Evolutionary conservation across 2,113 vertebrate genomes (phyloP).

Genomic region (Amazona vittata): DNA sequence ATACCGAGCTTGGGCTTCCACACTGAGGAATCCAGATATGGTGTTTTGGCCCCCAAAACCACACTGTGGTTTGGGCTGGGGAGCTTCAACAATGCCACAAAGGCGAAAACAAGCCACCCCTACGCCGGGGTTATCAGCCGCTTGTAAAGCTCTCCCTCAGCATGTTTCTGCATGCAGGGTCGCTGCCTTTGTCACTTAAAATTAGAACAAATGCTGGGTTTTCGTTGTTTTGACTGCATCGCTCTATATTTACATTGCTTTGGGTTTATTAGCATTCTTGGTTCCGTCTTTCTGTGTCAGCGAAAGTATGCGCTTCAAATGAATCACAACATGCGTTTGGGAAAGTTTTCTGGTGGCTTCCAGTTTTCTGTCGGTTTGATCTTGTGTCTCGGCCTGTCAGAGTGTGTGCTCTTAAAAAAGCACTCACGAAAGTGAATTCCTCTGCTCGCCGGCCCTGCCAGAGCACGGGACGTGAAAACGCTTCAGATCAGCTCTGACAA

Average conservation of each 20-base stretch:
- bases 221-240: background rate
- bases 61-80: background rate
- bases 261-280: constrained; percentile 7
- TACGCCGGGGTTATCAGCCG: accelerated
- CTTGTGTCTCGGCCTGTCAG: background rate
- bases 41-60: background rate
- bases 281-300: background rate
- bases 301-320: background rate
- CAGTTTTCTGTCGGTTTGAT: background rate
- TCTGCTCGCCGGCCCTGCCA: background rate
- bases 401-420: background rate
- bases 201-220: background rate
- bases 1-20: accelerated
- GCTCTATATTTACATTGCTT: constrained; percentile 24
- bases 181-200: background rate
- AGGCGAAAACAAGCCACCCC: background rate
- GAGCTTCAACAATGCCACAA: accelerated
- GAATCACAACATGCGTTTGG: background rate
- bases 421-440: background rate
- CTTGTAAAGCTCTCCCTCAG: background rate
- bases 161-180: accelerated
- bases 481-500: background rate
- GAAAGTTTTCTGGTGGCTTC: background rate
- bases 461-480: background rate
- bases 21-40: background rate